Conservation (phyloP, 2,888 invertebrate genomes). For the Morpho deidamia region DNA sequence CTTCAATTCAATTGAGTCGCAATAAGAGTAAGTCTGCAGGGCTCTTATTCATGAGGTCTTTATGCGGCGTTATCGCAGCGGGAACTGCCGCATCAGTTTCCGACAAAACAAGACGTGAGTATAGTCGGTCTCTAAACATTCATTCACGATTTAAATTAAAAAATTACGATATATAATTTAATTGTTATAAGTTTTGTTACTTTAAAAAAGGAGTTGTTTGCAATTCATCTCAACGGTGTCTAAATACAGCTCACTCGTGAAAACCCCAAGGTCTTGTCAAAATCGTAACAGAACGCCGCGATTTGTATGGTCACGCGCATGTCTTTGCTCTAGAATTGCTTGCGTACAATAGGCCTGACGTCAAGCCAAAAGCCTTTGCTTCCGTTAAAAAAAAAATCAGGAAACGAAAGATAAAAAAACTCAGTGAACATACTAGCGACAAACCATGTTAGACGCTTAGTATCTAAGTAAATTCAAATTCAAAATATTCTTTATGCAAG, state of each 20-base stretch:
- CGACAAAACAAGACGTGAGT: too few species aligned
- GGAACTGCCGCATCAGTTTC: too few species aligned
- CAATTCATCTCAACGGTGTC: conserved; percentile 11
- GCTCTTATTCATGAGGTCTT: too few species aligned
- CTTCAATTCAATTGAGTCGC: too few species aligned
- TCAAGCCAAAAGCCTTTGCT: conserved; percentile 16
- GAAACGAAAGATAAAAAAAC: background rate
- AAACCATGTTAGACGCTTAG: background rate
- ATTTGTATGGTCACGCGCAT: conserved; percentile 42
- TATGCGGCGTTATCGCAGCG: too few species aligned
- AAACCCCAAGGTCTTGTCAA: conserved; percentile 66
- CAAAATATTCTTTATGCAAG: too few species aligned
- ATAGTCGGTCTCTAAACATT: too few species aligned
- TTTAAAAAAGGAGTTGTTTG: conserved; percentile 2
- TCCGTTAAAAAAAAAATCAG: conserved; percentile 14
- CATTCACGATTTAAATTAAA: too few species aligned
- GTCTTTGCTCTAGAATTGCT: conserved; percentile 21
- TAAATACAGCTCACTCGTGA: conserved; percentile 33
- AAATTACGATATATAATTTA: too few species aligned
- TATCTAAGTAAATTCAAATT: too few species aligned
- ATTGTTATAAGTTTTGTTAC: background rate
- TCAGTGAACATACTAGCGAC: background rate
- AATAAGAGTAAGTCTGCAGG: too few species aligned
- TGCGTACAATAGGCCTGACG: conserved; percentile 17
- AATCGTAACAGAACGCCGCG: conserved; percentile 50